Percentiles rank a stretch among this genome's conserved stretches.
Evolutionary conservation across 2,113 vertebrate species (phyloP).

Genomic region (Vombatus ursinus): DNA sequence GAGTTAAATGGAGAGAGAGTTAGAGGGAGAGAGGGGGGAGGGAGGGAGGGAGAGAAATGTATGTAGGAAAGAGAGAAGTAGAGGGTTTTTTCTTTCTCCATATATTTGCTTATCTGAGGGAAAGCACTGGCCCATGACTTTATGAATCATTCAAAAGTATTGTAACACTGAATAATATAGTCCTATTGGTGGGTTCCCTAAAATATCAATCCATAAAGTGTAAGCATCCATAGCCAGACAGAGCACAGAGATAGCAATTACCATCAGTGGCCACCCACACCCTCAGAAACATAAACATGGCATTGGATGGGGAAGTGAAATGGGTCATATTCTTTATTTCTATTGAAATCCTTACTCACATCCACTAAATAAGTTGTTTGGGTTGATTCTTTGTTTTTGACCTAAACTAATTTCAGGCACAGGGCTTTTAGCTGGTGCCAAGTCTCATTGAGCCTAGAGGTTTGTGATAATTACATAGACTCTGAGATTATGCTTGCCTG

Average conservation of each 20-base stretch:
- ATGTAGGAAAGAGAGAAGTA: neutral
- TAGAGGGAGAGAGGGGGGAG: no score
- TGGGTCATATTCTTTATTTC: neutral
- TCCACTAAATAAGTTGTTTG: neutral
- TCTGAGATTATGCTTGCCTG: neutral
- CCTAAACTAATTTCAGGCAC: conserved; percentile 14
- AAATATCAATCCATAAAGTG: neutral
- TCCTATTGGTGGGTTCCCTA: neutral
- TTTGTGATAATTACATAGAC: neutral
- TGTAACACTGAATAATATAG: neutral
- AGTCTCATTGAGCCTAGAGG: neutral
- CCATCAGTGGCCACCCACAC: neutral
- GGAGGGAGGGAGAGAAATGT: neutral
- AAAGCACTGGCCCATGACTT: neutral
- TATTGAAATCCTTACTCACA: neutral
- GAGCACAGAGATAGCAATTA: neutral
- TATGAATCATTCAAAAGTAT: neutral
- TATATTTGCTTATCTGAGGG: neutral
- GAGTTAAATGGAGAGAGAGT: no score
- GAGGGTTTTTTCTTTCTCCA: neutral
- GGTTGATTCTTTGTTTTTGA: neutral
- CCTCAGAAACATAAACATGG: neutral
- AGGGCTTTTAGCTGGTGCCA: neutral
- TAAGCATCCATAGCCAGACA: neutral
- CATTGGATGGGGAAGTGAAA: neutral